These are phyloP conservation scores for Fregetta grallaria DNA, from an alignment of 2,113 vertebrate genomes.

Conservation along the genomic window DNA sequence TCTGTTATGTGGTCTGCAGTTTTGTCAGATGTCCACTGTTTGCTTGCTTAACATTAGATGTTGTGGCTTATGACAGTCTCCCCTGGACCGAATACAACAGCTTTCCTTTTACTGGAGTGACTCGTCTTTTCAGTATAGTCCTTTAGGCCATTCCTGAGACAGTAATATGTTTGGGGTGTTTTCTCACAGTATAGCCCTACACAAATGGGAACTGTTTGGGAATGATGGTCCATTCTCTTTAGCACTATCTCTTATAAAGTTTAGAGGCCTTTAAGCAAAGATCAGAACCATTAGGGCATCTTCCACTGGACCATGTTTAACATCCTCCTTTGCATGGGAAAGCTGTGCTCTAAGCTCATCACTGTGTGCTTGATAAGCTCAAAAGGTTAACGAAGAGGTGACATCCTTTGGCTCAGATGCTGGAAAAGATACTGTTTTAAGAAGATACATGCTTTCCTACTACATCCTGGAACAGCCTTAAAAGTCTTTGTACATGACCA, in stretches of 20 bases:
- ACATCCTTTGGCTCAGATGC: not conserved
- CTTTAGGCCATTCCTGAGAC: not conserved
- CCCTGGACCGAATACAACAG: not conserved
- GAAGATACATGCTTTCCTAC: not conserved
- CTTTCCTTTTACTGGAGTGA: not conserved
- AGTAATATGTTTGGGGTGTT: not conserved
- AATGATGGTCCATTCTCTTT: not conserved
- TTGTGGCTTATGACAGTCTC: not conserved
- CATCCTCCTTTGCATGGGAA: not conserved
- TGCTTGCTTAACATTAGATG: not conserved
- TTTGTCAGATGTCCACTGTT: not conserved
- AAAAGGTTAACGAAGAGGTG: not conserved
- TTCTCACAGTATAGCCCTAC: not conserved
- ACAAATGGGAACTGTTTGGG: not conserved
- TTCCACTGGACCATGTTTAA: not conserved
- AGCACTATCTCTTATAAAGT: not conserved
- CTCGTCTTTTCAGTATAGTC: not conserved
- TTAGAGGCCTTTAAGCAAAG: not conserved
- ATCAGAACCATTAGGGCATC: not conserved
- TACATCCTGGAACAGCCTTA: not conserved
- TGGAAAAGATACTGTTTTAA: not conserved
- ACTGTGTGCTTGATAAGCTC: not conserved
- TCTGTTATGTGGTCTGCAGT: not conserved
- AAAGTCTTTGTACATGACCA: not conserved
- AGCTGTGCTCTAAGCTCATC: not conserved